These are phyloP conservation scores for Nomada ferruginata DNA, from an alignment of 2,888 invertebrate genomes.

Conservation along the genomic window DNA sequence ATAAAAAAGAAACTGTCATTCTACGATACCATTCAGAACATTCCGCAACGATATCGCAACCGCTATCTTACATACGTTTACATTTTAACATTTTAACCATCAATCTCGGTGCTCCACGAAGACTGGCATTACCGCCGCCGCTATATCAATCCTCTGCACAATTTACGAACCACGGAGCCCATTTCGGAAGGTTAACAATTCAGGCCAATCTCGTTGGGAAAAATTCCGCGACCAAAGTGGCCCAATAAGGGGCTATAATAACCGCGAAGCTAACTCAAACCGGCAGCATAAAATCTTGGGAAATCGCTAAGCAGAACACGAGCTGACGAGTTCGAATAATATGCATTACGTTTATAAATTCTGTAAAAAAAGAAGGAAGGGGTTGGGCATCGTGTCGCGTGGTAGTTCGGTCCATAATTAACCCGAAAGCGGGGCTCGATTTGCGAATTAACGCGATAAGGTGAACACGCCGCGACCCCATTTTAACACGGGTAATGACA, in stretches of 20 bases:
- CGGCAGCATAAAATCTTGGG: constrained; percentile 59
- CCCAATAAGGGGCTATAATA: background rate
- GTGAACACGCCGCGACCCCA: constrained; percentile 37
- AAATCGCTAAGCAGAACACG: constrained; percentile 50
- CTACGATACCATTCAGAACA: too few relatives aligned
- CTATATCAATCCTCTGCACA: constrained; percentile 10
- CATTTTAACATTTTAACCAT: too few relatives aligned
- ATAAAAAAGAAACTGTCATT: too few relatives aligned
- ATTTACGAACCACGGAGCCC: constrained; percentile 13
- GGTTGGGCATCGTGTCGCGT: constrained; percentile 38
- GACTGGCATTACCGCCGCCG: constrained; percentile 5
- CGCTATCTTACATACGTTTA: too few relatives aligned
- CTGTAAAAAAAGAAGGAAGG: constrained; percentile 20
- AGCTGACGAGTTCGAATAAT: constrained; percentile 50
- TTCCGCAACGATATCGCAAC: too few relatives aligned
- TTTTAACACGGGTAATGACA: constrained; percentile 55
- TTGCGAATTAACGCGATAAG: constrained; percentile 66
- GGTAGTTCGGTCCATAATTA: constrained; percentile 54
- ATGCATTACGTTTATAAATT: constrained; percentile 42
- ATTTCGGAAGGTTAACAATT: constrained; percentile 30
- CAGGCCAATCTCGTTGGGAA: constrained; percentile 5
- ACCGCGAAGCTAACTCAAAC: constrained; percentile 51
- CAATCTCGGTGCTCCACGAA: background rate
- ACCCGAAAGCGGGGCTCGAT: constrained; percentile 50
- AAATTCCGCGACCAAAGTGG: background rate